These are phyloP conservation scores for Ctenodactylus gundi DNA, from an alignment of 2,113 vertebrate genomes.

Conservation along the genomic window DNA sequence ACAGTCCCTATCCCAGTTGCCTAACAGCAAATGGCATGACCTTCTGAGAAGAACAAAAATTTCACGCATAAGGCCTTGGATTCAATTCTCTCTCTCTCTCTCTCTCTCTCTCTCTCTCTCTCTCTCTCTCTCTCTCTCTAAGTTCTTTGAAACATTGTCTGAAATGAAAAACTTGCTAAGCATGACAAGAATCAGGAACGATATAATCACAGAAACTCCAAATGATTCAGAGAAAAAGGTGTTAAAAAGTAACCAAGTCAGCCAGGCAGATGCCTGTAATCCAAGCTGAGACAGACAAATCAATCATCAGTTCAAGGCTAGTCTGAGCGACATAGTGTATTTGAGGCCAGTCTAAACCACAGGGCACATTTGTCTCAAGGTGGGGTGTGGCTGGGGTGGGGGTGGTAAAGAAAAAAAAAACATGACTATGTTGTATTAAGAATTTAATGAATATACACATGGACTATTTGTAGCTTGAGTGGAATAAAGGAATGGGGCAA, in stretches of 20 bases:
- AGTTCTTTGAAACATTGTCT: constrained; percentile 11
- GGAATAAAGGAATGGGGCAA: not conserved
- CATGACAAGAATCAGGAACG: constrained; percentile 2
- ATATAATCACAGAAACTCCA: not conserved
- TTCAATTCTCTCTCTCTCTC: too few species aligned
- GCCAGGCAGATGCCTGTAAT: not conserved
- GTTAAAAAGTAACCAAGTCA: not conserved
- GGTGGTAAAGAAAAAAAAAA: not conserved
- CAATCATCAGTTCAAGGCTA: not conserved
- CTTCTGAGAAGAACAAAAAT: not conserved
- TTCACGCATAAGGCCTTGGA: not conserved
- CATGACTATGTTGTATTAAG: not conserved
- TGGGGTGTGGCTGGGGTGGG: too few species aligned
- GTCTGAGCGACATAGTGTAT: not conserved
- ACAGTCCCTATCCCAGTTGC: not conserved
- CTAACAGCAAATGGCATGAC: not conserved
- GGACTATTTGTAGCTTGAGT: not conserved
- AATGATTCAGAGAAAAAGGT: not conserved
- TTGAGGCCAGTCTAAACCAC: too few species aligned
- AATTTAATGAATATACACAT: constrained; percentile 16
- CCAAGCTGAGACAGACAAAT: not conserved
- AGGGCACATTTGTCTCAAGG: too few species aligned
- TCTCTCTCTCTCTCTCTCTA: too few species aligned
- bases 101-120: too few species aligned
- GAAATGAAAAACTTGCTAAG: not conserved